Percentiles rank a stretch among this genome's conserved stretches.
Conservation (phyloP, 2,113 vertebrate species). For the Monopterus albus region DNA sequence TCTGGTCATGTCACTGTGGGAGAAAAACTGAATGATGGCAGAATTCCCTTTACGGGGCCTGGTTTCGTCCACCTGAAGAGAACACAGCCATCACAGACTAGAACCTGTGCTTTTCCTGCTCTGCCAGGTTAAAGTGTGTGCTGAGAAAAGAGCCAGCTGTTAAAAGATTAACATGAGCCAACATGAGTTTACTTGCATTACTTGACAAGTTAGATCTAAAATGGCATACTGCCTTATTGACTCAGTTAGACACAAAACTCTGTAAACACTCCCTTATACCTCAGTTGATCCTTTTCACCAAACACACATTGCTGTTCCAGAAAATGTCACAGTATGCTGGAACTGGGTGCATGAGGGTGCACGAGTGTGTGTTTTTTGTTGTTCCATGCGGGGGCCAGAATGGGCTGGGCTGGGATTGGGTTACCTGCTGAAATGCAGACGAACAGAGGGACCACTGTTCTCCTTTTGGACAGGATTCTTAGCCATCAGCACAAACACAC, state of each 20-base stretch:
- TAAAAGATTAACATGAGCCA: no score
- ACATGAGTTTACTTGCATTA: no score
- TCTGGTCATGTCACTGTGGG: no score
- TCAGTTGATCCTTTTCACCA: background rate
- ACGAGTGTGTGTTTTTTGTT: constrained; percentile 8
- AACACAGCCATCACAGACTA: no score
- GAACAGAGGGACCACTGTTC: constrained; percentile 64
- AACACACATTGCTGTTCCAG: background rate
- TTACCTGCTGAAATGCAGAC: constrained; percentile 40
- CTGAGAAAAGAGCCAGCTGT: no score
- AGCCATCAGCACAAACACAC: background rate
- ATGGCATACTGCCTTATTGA: background rate
- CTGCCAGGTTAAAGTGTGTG: no score
- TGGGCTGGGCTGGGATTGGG: constrained; percentile 31
- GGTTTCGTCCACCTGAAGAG: no score
- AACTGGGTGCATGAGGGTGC: background rate
- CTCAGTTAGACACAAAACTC: background rate
- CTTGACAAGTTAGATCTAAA: no score
- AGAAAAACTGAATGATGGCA: no score
- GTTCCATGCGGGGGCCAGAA: background rate
- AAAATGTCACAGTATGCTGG: constrained; percentile 4
- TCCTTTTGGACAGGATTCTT: constrained; percentile 6
- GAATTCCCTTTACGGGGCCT: no score
- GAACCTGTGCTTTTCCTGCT: no score
- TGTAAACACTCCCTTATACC: background rate